Base-by-base conservation (phyloP, 2,888 invertebrate species). In the Platerodrilus igneus region DNA sequence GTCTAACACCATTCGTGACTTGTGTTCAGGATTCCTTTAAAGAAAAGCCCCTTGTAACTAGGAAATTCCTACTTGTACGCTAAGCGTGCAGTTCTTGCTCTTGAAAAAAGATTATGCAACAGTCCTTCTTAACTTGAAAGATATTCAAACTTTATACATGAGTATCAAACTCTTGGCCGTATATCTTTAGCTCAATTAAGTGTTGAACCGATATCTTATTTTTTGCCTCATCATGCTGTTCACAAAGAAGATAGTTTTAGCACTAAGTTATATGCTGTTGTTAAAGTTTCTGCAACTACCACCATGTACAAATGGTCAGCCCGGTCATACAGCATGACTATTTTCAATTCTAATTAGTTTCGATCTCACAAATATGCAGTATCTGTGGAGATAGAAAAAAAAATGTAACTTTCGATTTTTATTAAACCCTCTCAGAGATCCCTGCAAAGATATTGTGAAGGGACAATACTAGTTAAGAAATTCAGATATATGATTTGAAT, bases 161-260 rank as follows among this genome's bases (percentile, higher is more conserved):
- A 44, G 14, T 39, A 39, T 10, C 2, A 13, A 20, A 3, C 5
- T 4, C 19, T 39, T 2, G 9, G 10, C 3, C 43, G 35, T 10
- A 43, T 43, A 39, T 10, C 18, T n/a, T 5, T 4, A 20, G 13
- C 13, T 13, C 5, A 8, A 7, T 18, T n/a, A 34, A 19, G 26
- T 21, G 4, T 13, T 4, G 20, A 27, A 7, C 7, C 3, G 17
- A 3, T 2, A 34, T 28, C 13, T 42, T n/a, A n/a, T n/a, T n/a
- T 28, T 22, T 9, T 37, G 2, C 58, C 57, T 20, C 64, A 66
- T 46, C 63, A 62, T 32, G 54, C 57, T 0, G 60, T 66, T 1
- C 28, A 61, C 1, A 55, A 57, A n/a, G 36, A 55, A 4, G 39
- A 41, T 3, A 41, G 35, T 9, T 11, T 33, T 54, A 59, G 58